Evolutionary conservation across 2,113 vertebrate genomes (phyloP), one percentile per base, ranked within the genome.

Genomic region (Notarius quadriscutis): DNA sequence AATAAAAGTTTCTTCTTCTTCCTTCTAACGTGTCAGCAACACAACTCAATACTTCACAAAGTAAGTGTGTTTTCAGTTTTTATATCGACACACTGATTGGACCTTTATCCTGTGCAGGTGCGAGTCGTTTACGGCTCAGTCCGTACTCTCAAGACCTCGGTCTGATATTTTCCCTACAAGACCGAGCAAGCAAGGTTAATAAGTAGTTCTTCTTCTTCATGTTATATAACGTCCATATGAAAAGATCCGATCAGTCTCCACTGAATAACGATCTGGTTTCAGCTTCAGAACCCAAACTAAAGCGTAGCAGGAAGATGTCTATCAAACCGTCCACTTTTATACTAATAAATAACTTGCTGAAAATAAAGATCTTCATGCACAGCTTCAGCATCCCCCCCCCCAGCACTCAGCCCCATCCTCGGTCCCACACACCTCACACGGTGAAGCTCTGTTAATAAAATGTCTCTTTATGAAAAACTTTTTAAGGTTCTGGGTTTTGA

Each of bases 381-480:
- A 34, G 79, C 25, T 15, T 75, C 51, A 41, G 2, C 17, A 0
- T 5, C 1, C 17, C 34, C 58, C 58, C 58, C 58, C 58, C 58
- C 58, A 15, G 57, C 57, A 17, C 41, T 3, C 71, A 7, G 65
- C 30, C 18, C 69, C 17, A 3, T 48, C 8, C 48, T n/a, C 48
- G 14, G 48, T 55, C 91, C 90, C 87, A 75, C 92, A 90, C 89
- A 91, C 91, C 91, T 88, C 89, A 91, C 92, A 87, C 91, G 92
- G 92, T 91, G 92, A 89, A 90, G 86, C 92, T 91, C 91, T 93
- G 91, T 94, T 94, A 95, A 94, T 95, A 95, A 95, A 94, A 94
- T 7, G 65, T 92, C 91, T 94, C 94, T 95, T 94, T 93, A 94
- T 94, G 93, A 93, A 94, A 94, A 93, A 91, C 57, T 62, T 81